Conservation (phyloP, 2,797 vertebrate genomes). For the Peromyscus nudipes region DNA sequence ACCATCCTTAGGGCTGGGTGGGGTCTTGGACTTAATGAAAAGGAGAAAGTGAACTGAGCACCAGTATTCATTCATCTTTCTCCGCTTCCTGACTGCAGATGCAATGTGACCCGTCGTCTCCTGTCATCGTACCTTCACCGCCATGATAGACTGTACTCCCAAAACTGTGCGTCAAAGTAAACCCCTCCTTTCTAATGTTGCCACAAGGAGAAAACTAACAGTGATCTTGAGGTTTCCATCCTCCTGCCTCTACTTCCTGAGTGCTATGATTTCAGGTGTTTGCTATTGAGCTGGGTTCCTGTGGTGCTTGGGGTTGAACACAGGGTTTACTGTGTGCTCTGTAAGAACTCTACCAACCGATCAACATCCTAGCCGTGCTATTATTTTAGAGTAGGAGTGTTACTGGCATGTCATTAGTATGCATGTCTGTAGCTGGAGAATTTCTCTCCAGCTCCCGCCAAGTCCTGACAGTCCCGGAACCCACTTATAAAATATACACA, state of each 20-base stretch:
- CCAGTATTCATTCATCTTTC: background rate
- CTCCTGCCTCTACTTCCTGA: background rate
- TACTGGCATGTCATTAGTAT: background rate
- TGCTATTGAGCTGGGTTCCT: background rate
- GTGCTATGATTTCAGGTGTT: background rate
- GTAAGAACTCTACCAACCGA: background rate
- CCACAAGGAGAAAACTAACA: background rate
- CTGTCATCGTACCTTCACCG: background rate
- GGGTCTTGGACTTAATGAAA: background rate
- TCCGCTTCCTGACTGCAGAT: background rate
- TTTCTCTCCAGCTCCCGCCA: too few relatives aligned
- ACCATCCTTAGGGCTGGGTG: background rate
- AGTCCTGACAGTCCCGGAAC: too few relatives aligned
- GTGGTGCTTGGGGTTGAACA: background rate
- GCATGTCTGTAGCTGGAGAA: too few relatives aligned
- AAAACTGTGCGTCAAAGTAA: background rate
- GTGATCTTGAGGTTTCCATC: background rate
- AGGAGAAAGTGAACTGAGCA: background rate
- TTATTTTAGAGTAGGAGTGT: background rate
- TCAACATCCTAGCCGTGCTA: background rate
- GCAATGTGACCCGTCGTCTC: background rate
- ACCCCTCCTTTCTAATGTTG: background rate
- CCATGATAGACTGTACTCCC: too few relatives aligned
- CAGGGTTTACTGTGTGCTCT: background rate
- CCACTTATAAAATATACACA: too few relatives aligned